Evolutionary conservation across 2,888 invertebrate genomes (phyloP).

Genomic region (Drosophila anomalata): DNA sequence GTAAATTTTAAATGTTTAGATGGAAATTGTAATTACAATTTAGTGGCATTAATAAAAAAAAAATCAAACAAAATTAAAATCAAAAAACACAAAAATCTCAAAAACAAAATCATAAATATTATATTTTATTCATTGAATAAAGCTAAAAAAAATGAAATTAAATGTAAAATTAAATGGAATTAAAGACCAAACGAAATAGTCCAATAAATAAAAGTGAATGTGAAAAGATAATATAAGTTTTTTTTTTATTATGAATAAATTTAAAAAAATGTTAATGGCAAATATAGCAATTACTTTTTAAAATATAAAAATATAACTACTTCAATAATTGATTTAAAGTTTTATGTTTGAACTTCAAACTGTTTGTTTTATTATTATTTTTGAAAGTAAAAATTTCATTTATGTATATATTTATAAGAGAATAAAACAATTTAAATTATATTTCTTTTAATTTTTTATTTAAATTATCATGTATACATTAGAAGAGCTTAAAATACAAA

Average conservation of each 20-base stretch:
- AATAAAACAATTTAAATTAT: no score
- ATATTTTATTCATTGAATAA: slow-evolving; percentile 24
- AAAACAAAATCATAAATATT: slow-evolving; percentile 5
- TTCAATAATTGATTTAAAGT: no score
- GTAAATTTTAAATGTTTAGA: slow-evolving; percentile 43
- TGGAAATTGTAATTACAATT: slow-evolving; percentile 16
- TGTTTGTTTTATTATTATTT: slow-evolving; percentile 10
- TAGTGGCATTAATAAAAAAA: slow-evolving; percentile 28
- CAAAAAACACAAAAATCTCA: slow-evolving; percentile 2
- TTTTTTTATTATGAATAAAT: not conserved
- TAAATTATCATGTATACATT: slow-evolving; percentile 74
- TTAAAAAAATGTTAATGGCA: no score
- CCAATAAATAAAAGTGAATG: slow-evolving; percentile 32
- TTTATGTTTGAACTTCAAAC: no score
- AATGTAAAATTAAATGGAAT: slow-evolving; percentile 9
- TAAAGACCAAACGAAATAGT: slow-evolving; percentile 47
- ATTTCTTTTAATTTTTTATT: slow-evolving; percentile 50
- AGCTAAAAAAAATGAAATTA: slow-evolving; percentile 2
- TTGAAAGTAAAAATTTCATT: not conserved
- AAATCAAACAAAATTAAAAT: slow-evolving; percentile 18
- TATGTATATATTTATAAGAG: not conserved
- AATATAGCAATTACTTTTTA: no score
- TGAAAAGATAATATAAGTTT: slow-evolving; percentile 9
- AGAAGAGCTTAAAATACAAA: slow-evolving; percentile 75
- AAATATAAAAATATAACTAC: no score